Base-by-base conservation (phyloP, 2,113 vertebrate species). In the Lophius piscatorius region DNA sequence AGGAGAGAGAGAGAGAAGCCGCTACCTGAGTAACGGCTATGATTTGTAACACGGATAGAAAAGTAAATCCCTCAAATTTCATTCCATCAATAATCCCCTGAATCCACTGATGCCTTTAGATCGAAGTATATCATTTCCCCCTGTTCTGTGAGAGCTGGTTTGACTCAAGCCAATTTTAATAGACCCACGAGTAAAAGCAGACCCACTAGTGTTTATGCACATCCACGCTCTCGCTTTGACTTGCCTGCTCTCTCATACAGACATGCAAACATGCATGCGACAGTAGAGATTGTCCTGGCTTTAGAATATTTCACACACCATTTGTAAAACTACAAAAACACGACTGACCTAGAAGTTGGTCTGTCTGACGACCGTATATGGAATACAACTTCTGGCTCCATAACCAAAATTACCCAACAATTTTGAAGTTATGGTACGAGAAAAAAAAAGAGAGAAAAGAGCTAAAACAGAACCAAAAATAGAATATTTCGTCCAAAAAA, bases 221-320 rank as follows among this genome's bases (percentile, higher is more conserved):
- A 56, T 46, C 31, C 13, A 31, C 2, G 44, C 42, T n/a, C 31
- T 42, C 22, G 13, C 11, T 45, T 48, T 60, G 46, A 23, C 33
- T 56, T 23, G 28, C 33, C 4, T 1, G 18, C 42, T 24, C 17
- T 59, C 22, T 31, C 41, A 28, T 50, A 66, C 16, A 66, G 8
- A 29, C 9, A 23, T 12, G 6, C 59, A 69, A 39, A 67, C 52
- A 58, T 28, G 61, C 23, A 64, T 33, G 42, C 42, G 21, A 26
- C 26, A 51, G 50, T 59, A 16, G 51, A 44, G 69, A 65, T 24
- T 54, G 28, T 55, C 42, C 17, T 18, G 13, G 21, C 47, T 23
- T 16, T 6, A 54, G 60, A 79, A 75, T 70, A 67, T 70, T 83
- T 75, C 72, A 76, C 80, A 71, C 67, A 77, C 39, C 46, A 80